Evolutionary conservation across 2,113 vertebrate species (phyloP), one percentile per base, ranked within the genome.

Genomic region (Psammodynastes pulverulentus): DNA sequence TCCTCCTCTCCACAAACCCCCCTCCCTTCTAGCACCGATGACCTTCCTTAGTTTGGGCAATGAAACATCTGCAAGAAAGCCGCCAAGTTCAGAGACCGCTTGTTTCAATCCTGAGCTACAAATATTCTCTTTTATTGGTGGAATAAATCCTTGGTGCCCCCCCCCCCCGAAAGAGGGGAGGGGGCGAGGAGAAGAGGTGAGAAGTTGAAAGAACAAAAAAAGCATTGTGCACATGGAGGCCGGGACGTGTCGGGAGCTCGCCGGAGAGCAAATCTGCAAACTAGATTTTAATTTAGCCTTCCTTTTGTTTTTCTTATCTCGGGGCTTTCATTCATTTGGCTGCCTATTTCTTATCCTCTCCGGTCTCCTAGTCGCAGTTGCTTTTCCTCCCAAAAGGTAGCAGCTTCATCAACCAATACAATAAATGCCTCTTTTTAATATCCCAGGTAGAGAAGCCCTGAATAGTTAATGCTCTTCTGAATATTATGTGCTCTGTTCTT

Each of bases 391-490:
- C 26, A 9, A 79, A 39, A 79, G 72, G 72, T 21, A 79, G 72
- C 7, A 39, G 72, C 34, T 9, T 39, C 34, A 79, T 79, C 72
- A 79, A 95, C 26, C 56, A 93, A 54, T 95, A 46, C 93, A 45
- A 39, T 91, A 54, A 94, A 23, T 89, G n/a, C 29, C 48, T 93
- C 88, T 95, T 95, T 95, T 94, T 95, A 89, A 92, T 96, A 95
- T 96, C 90, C 85, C 95, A 95, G 94, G 96, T 96, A 97, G 95
- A 54, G 49, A 84, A 79, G 2, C 4, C 94, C 49, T 79, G 94
- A 95, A 96, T 96, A 89, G 87, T 89, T 97, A 96, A 95, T 95
- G 93, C 89, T 90, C 91, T 92, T 89, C 96, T 95, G 95, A 96
- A 96, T 96, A 95, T 95, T 96, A 96, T 97, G 96, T 93, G 0